These are phyloP conservation scores for Syngnathus rostellatus DNA, from an alignment of 2,797 vertebrate species.

Conservation along the genomic window DNA sequence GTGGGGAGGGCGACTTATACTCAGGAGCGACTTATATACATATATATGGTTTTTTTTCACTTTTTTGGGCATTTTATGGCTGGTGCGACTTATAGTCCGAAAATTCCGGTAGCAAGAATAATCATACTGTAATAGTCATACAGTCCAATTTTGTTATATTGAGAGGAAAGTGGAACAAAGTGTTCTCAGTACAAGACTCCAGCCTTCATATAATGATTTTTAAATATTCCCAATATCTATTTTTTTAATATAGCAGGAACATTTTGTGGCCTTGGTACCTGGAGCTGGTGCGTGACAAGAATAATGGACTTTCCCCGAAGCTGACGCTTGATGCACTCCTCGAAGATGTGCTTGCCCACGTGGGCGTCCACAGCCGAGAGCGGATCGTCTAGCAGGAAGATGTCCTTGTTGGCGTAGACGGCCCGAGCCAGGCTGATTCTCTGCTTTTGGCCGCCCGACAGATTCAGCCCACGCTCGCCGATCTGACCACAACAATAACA, in stretches of 20 bases:
- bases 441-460: slow-evolving; percentile 79
- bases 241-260: no score
- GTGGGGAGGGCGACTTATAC: no score
- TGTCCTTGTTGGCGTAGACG: slow-evolving; percentile 67
- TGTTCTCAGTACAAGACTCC: no score
- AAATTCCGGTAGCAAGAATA: neutral
- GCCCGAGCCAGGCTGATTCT: slow-evolving; percentile 72
- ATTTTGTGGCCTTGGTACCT: slow-evolving; percentile 46
- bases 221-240: no score
- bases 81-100: no score
- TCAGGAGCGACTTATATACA: no score
- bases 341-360: slow-evolving; percentile 73
- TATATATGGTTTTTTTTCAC: no score
- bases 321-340: slow-evolving; percentile 69
- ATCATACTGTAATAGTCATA: neutral
- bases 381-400: slow-evolving; percentile 74
- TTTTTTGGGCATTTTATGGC: no score
- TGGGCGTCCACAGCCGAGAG: slow-evolving; percentile 73
- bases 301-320: slow-evolving; percentile 68
- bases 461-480: slow-evolving; percentile 71
- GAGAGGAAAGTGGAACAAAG: no score
- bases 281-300: slow-evolving; percentile 73
- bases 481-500: slow-evolving; percentile 50
- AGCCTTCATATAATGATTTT: no score
- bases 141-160: no score